Evolutionary conservation across 2,797 vertebrate genomes (phyloP).

Genomic region (Pseudopleuronectes americanus): DNA sequence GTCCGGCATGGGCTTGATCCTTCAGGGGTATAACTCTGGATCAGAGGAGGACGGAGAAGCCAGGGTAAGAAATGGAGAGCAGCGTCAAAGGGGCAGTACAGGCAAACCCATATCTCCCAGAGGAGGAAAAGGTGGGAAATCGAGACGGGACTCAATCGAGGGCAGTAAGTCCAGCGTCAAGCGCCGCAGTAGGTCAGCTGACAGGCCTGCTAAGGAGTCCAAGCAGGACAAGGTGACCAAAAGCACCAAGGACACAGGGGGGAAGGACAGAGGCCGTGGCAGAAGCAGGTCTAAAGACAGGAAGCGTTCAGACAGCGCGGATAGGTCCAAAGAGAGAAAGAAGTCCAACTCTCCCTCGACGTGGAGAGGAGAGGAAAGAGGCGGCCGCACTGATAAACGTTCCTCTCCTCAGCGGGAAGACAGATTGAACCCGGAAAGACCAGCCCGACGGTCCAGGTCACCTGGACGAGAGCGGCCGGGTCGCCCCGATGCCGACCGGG

Average conservation of each 20-base stretch:
- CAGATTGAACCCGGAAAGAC: slow-evolving; percentile 87
- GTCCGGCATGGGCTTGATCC: slow-evolving; percentile 97
- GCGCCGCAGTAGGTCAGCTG: slow-evolving; percentile 90
- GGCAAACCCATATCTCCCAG: slow-evolving; percentile 81
- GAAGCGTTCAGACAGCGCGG: slow-evolving; percentile 88
- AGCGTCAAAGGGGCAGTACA: slow-evolving; percentile 82
- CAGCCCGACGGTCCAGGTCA: slow-evolving; percentile 86
- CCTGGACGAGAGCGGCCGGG: slow-evolving; percentile 85
- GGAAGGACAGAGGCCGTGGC: slow-evolving; percentile 78
- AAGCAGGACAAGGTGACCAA: slow-evolving; percentile 91
- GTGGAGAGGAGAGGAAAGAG: slow-evolving; percentile 85
- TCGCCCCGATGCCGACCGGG: slow-evolving; percentile 86
- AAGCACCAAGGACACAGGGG: slow-evolving; percentile 75
- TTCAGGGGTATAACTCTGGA: slow-evolving; percentile 98
- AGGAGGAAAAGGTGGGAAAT: slow-evolving; percentile 82
- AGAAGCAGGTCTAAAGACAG: slow-evolving; percentile 93
- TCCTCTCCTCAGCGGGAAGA: slow-evolving; percentile 83
- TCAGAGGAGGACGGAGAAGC: slow-evolving; percentile 96
- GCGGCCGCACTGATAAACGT: slow-evolving; percentile 83
- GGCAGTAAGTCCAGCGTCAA: slow-evolving; percentile 87
- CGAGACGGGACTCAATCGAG: slow-evolving; percentile 89
- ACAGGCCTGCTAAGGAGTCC: slow-evolving; percentile 87
- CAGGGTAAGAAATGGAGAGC: slow-evolving; percentile 91
- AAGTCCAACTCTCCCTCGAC: slow-evolving; percentile 90
- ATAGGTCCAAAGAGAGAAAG: slow-evolving; percentile 89